phyloP scores from a whole-genome alignment of 1,140 invertebrate genomes.

The Diplogasteroides magnus region DNA sequence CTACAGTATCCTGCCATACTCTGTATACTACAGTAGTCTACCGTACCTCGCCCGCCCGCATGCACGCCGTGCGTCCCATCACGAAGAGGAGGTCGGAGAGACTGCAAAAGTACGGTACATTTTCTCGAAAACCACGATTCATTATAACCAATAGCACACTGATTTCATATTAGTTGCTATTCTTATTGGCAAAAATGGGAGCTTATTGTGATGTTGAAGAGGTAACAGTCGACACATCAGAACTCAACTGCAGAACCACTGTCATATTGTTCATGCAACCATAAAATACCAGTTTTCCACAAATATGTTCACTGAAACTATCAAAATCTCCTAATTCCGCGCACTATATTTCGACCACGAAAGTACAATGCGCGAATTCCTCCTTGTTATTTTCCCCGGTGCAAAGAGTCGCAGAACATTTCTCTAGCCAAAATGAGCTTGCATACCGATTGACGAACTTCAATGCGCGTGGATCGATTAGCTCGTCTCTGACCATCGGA shows the following conservation, averaged over 20 bases:
- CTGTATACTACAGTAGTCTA: too few species aligned
- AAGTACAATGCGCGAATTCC: background rate
- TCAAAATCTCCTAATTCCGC: background rate
- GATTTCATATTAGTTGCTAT: background rate
- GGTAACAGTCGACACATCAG: too few species aligned
- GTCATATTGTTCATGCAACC: too few species aligned
- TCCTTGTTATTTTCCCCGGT: background rate
- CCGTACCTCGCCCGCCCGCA: constrained; percentile 18
- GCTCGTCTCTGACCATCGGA: constrained; percentile 29
- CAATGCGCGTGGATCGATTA: constrained; percentile 28
- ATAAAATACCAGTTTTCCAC: too few species aligned
- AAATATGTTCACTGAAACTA: too few species aligned
- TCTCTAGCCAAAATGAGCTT: background rate
- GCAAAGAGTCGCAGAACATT: background rate
- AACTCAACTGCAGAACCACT: too few species aligned
- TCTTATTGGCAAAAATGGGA: too few species aligned
- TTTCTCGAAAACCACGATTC: background rate
- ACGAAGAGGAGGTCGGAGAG: constrained; percentile 37
- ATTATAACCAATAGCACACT: background rate
- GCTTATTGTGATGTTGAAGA: background rate
- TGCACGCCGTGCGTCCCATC: constrained; percentile 34
- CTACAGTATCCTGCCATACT: too few species aligned
- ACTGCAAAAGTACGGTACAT: constrained; percentile 12
- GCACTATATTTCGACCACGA: background rate
- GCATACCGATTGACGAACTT: constrained; percentile 36